phyloP scores from a whole-genome alignment of 2,113 vertebrate species.

The Spheniscus mendiculus region DNA sequence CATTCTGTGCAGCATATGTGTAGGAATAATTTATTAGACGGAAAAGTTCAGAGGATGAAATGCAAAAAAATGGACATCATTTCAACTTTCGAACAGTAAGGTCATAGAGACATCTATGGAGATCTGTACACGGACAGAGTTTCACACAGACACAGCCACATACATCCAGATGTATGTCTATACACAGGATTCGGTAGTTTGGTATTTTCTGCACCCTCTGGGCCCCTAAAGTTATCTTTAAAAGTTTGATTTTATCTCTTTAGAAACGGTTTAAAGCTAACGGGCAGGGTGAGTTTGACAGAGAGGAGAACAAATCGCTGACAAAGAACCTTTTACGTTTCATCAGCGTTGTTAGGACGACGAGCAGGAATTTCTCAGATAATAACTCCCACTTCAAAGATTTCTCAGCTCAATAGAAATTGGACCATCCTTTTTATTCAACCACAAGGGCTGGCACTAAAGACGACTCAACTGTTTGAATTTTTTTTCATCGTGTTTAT shows the following conservation, averaged over 20 bases:
- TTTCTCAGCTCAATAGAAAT: constrained; percentile 92
- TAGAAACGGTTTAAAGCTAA: constrained; percentile 86
- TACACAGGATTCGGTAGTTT: constrained; percentile 31
- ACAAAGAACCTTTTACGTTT: constrained; percentile 97
- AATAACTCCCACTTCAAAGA: constrained; percentile 98
- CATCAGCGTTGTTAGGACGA: constrained; percentile 97
- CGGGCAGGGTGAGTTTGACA: constrained; percentile 82
- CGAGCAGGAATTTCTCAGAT: constrained; percentile 94
- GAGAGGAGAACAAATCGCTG: constrained; percentile 92
- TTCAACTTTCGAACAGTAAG: constrained; percentile 18
- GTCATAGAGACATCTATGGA: constrained; percentile 27
- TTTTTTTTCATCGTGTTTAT: constrained; percentile 83
- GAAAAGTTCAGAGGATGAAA: constrained; percentile 38
- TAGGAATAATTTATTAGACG: constrained; percentile 31
- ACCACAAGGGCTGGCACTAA: constrained; percentile 89
- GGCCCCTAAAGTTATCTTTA: constrained; percentile 73
- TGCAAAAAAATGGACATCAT: constrained; percentile 1
- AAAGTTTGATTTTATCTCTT: constrained; percentile 83
- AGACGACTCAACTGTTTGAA: constrained; percentile 88
- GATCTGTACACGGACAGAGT: background rate
- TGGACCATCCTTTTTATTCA: constrained; percentile 91
- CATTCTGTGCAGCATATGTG: background rate
- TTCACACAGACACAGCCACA: constrained; percentile 27
- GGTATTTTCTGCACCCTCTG: constrained; percentile 65
- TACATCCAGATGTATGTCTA: constrained; percentile 41